Evolutionary conservation across 2,888 invertebrate species (phyloP).

Genomic region (Empis stercorea): DNA sequence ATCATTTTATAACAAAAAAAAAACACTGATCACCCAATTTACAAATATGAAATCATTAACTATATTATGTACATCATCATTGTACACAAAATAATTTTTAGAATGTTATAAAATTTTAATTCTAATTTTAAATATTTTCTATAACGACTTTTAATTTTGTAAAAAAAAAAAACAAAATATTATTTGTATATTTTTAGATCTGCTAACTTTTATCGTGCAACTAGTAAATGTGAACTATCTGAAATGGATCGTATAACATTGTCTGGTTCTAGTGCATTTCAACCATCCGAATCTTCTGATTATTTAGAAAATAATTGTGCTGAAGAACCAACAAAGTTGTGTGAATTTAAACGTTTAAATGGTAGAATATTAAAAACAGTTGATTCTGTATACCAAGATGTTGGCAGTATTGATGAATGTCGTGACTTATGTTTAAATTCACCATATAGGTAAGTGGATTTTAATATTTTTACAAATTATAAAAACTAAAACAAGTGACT

Average conservation of each 20-base stretch:
- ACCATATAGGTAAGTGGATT: slow-evolving; percentile 50
- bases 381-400: slow-evolving; percentile 83
- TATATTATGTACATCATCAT: no score
- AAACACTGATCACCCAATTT: no score
- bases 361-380: slow-evolving; percentile 85
- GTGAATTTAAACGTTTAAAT: slow-evolving; percentile 80
- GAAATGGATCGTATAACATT: slow-evolving; percentile 86
- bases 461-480: no score
- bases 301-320: slow-evolving; percentile 89
- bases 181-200: slow-evolving; percentile 51
- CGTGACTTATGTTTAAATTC: slow-evolving; percentile 79
- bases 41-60: no score
- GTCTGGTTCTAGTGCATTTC: slow-evolving; percentile 68
- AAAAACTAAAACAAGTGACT: no score
- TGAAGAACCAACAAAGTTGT: slow-evolving; percentile 80
- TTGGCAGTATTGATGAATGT: slow-evolving; percentile 75
- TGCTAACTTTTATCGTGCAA: slow-evolving; percentile 75
- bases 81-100: no score
- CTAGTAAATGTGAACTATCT: slow-evolving; percentile 74
- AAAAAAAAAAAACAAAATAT: not conserved
- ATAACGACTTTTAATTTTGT: not conserved
- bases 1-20: no score
- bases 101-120: no score
- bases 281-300: slow-evolving; percentile 53
- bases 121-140: no score